Evolutionary conservation across 1,140 invertebrate species (phyloP).

Genomic region (Zaprionus kolodkinae): DNA sequence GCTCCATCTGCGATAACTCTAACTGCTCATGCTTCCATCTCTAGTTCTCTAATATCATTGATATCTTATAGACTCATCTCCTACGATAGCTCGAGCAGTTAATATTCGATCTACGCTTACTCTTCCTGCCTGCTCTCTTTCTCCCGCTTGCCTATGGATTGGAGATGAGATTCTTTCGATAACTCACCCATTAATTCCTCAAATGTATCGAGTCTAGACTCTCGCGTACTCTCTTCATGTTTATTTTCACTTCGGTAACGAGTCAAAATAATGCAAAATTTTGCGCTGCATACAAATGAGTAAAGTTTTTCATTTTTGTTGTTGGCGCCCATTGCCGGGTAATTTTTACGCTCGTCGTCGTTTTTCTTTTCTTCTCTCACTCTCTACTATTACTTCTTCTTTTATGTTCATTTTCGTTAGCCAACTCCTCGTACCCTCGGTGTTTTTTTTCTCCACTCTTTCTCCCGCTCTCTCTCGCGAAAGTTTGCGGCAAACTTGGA

Average conservation of each 20-base stretch:
- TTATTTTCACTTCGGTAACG: conserved; percentile 64
- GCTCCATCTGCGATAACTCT: no score
- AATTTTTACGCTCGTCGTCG: conserved; percentile 61
- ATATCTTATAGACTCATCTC: neutral
- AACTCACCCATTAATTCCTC: conserved; percentile 1
- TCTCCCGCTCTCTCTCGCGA: conserved; percentile 29
- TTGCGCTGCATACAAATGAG: conserved; percentile 83
- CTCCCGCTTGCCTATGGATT: no score
- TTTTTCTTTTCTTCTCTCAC: conserved; percentile 24
- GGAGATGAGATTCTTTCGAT: neutral
- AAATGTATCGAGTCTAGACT: conserved; percentile 27
- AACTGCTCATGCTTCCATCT: neutral
- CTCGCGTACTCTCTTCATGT: conserved; percentile 53
- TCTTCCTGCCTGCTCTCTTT: neutral
- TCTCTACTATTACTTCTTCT: conserved; percentile 1
- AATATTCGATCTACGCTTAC: neutral
- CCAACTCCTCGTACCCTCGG: conserved; percentile 1
- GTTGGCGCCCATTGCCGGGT: conserved; percentile 57
- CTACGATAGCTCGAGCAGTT: neutral
- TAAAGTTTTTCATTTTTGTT: conserved; percentile 74
- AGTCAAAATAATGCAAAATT: conserved; percentile 81
- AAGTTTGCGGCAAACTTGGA: conserved; percentile 77
- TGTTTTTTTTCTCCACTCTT: conserved; percentile 14
- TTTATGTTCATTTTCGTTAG: conserved; percentile 21
- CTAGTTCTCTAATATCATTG: neutral